phyloP scores from a whole-genome alignment of 2,113 vertebrate species.

The Zosterops borbonicus region DNA sequence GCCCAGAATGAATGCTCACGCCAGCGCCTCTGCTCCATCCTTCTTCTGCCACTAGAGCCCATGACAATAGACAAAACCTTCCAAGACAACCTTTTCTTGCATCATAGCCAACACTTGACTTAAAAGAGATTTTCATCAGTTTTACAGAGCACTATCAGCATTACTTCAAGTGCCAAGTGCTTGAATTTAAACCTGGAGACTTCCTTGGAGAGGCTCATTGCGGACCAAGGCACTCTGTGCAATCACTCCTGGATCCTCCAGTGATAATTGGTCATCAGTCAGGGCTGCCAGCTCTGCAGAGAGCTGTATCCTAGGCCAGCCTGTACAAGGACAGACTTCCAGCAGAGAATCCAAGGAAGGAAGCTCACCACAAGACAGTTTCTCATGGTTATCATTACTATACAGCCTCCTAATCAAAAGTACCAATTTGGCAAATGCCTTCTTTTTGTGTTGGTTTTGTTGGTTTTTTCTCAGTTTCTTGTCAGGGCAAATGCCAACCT shows the following conservation, averaged over 20 bases:
- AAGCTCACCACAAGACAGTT: not conserved
- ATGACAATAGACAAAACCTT: not conserved
- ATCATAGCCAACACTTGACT: not conserved
- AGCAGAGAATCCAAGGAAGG: not conserved
- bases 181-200: not conserved
- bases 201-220: not conserved
- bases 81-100: not conserved
- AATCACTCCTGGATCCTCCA: not conserved
- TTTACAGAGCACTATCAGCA: not conserved
- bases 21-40: not conserved
- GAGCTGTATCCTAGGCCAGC: not conserved
- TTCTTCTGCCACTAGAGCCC: not conserved
- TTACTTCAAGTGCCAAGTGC: not conserved
- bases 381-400: not conserved
- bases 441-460: not conserved
- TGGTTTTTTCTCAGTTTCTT: not conserved
- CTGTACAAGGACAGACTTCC: not conserved
- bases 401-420: not conserved
- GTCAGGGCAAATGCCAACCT: not conserved
- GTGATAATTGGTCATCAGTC: rapidly evolving
- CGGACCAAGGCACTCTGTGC: not conserved
- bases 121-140: not conserved
- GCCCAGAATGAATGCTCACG: not conserved
- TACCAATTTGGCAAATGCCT: not conserved
- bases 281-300: not conserved